Evolutionary conservation across 2,888 invertebrate species (phyloP), one percentile per base, ranked within the genome.

Genomic region (Drosophila cyrtoloma): DNA sequence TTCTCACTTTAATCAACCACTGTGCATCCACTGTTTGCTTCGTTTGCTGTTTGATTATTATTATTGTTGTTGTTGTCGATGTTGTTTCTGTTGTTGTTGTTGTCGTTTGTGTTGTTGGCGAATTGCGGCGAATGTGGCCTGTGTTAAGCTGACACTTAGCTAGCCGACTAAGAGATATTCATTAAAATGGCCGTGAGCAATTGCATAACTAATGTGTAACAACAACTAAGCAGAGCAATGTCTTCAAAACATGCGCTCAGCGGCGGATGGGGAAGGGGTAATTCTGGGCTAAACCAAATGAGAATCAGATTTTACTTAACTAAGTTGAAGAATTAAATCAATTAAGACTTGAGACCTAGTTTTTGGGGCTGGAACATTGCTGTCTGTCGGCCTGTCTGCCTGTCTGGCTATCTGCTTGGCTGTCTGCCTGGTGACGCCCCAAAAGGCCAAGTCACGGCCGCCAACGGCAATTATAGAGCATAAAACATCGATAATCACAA

Each of bases 401-500:
- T 35, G 26, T 26, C 35, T 56, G 33, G 3, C 22, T 55, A 42
- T 42, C 42, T n/a, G 42, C 42, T 42, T 42, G 47, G 0, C 47
- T 37, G 14, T 9, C 42, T 5, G 5, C 26, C 33, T 58, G 67
- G 71, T 55, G 77, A 84, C 82, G 79, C 74, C 74, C 76, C 84
- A 89, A 79, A 56, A 44, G 58, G 16, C 70, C 89, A 51, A 82
- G 90, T 89, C 89, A 87, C 84, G 77, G 71, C 77, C 55, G 88
- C 84, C 91, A 81, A 61, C 71, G 81, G 84, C 89, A 91, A 90
- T 87, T 87, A 91, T 87, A 81, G 89, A 86, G 90, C 90, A 91
- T 90, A 87, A 91, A 88, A 89, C 87, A 91, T 91, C 84, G 90
- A 87, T 91, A 87, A 91, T 91, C 86, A 91, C 83, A 87, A 87